phyloP scores from a whole-genome alignment of 2,888 invertebrate species.

The Cantharis lateralis region DNA sequence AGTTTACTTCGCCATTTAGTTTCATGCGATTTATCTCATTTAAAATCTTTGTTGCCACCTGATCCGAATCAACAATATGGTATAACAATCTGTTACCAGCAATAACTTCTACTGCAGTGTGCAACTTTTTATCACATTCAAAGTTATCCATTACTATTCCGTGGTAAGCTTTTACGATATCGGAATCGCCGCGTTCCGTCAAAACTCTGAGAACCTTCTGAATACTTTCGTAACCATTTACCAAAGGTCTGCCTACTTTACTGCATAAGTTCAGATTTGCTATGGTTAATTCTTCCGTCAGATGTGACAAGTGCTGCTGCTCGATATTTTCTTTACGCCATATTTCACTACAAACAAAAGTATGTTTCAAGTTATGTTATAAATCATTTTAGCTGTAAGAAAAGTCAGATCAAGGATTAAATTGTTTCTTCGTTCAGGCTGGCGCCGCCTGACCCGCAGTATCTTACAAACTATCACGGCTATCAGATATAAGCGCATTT shows the following conservation, averaged over 20 bases:
- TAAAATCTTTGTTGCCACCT: constrained; percentile 93
- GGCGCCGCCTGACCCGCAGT: too few relatives aligned
- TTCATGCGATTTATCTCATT: constrained; percentile 98
- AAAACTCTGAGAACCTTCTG: constrained; percentile 91
- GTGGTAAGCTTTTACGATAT: constrained; percentile 81
- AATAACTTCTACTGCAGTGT: constrained; percentile 95
- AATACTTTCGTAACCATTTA: constrained; percentile 96
- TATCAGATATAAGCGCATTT: too few relatives aligned
- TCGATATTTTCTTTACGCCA: constrained; percentile 95
- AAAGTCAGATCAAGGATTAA: too few relatives aligned
- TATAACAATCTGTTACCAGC: constrained; percentile 91
- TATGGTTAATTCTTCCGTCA: constrained; percentile 93
- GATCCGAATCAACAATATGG: constrained; percentile 97
- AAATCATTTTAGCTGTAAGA: background rate
- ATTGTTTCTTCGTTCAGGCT: too few relatives aligned
- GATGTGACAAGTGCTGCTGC: constrained; percentile 85
- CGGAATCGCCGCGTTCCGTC: constrained; percentile 73
- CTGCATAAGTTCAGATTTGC: constrained; percentile 94
- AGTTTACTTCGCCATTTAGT: constrained; percentile 97
- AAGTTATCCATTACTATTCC: constrained; percentile 98
- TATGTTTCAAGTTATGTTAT: background rate
- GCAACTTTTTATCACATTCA: constrained; percentile 94
- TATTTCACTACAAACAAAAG: constrained; percentile 64
- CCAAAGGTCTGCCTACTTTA: constrained; percentile 96
- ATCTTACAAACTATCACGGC: too few relatives aligned